phyloP scores from a whole-genome alignment of 2,113 vertebrate species.

The Neoarius graeffei region DNA sequence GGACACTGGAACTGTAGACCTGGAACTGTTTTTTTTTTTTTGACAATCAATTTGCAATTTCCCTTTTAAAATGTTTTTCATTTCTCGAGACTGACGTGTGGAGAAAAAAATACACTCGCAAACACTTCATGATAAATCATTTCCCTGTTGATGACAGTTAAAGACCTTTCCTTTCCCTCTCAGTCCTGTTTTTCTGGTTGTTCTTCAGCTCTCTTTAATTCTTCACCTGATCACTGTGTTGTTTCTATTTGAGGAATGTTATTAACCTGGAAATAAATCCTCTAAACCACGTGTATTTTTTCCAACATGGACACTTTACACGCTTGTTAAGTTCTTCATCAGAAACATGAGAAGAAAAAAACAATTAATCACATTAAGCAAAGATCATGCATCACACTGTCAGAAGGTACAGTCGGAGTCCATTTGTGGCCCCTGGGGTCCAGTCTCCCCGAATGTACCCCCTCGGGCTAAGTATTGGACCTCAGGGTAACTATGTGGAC shows the following conservation, averaged over 20 bases:
- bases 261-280: neutral
- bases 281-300: neutral
- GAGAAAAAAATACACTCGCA: neutral
- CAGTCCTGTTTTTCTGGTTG: neutral
- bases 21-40: neutral
- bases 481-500: too few species aligned
- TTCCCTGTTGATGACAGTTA: neutral
- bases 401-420: too few species aligned
- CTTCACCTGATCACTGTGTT: neutral
- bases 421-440: too few species aligned
- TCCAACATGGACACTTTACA: neutral
- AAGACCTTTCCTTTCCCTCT: neutral
- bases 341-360: neutral
- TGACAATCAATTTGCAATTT: slow-evolving; percentile 1
- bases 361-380: neutral
- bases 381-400: neutral
- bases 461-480: too few species aligned
- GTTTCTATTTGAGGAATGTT: neutral
- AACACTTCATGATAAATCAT: neutral
- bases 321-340: neutral
- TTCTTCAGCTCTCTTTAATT: neutral
- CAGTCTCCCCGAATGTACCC: too few species aligned
- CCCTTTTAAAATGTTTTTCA: neutral
- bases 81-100: neutral
- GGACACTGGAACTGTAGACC: slow-evolving; percentile 3